Conservation (phyloP, 1,140 invertebrate genomes). For the Heliconius hermathena region DNA sequence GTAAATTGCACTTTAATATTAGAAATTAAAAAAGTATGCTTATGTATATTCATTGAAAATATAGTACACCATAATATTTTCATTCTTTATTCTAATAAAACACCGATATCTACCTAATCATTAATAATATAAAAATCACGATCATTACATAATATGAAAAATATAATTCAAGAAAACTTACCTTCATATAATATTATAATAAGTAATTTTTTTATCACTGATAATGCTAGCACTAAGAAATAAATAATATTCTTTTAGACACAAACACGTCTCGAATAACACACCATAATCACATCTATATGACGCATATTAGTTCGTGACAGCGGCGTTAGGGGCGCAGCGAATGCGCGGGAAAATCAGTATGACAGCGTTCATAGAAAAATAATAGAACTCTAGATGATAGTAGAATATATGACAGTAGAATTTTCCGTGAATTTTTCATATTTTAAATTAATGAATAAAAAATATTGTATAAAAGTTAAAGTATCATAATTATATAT, state of each 20-base stretch:
- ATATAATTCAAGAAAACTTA: slow-evolving; percentile 52
- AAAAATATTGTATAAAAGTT: neutral
- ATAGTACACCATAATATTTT: neutral
- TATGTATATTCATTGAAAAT: neutral
- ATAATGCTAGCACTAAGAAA: slow-evolving; percentile 15
- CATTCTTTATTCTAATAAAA: neutral
- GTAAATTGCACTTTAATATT: neutral
- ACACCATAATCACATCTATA: slow-evolving; percentile 34
- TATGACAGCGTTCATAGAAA: slow-evolving; percentile 28
- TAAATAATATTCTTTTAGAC: slow-evolving; percentile 39
- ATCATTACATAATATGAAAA: slow-evolving; percentile 64
- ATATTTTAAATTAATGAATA: neutral
- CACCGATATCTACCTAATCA: slow-evolving; percentile 41
- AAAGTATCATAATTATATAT: too few species aligned
- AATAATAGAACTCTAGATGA: slow-evolving; percentile 11
- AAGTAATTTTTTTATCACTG: slow-evolving; percentile 15
- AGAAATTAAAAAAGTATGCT: neutral
- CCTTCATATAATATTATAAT: slow-evolving; percentile 45
- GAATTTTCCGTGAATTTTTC: neutral
- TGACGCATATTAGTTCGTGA: slow-evolving; percentile 39
- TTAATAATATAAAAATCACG: slow-evolving; percentile 30
- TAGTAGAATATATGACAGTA: neutral
- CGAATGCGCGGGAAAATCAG: slow-evolving; percentile 39
- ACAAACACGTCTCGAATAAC: slow-evolving; percentile 60
- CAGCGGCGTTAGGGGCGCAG: slow-evolving; percentile 33